These are phyloP conservation scores for Aphidoletes aphidimyza DNA, from an alignment of 2,888 invertebrate species.

Conservation along the genomic window DNA sequence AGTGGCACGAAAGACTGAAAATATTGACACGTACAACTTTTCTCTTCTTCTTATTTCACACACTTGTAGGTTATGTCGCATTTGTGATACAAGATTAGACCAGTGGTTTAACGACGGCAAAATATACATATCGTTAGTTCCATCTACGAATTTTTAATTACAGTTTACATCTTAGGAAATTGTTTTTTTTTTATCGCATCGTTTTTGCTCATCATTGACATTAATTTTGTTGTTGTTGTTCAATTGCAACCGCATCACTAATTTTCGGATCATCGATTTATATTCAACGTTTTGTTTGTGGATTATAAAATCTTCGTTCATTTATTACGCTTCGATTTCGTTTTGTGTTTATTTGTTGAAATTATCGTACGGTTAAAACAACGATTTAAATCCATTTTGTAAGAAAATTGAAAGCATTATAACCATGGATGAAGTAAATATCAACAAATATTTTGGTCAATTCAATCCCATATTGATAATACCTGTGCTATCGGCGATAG, in stretches of 20 bases:
- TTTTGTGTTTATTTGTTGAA: no score
- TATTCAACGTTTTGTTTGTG: no score
- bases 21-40: slow-evolving; percentile 53
- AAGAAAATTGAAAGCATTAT: no score
- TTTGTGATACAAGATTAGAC: slow-evolving; percentile 42
- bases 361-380: no score
- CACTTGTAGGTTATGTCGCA: slow-evolving; percentile 47
- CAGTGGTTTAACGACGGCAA: neutral
- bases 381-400: no score
- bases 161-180: neutral
- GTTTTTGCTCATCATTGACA: no score
- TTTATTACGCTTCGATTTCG: no score
- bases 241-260: no score
- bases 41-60: slow-evolving; percentile 2
- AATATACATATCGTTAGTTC: neutral
- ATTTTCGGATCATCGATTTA: no score
- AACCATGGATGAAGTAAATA: slow-evolving; percentile 48
- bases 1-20: neutral
- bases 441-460: slow-evolving; percentile 43
- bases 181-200: no score
- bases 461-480: slow-evolving; percentile 52
- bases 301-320: no score
- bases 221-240: no score
- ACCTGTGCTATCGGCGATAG: slow-evolving; percentile 54
- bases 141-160: neutral